These are phyloP conservation scores for Unio pictorum DNA, from an alignment of 2,888 invertebrate species.

Conservation along the genomic window DNA sequence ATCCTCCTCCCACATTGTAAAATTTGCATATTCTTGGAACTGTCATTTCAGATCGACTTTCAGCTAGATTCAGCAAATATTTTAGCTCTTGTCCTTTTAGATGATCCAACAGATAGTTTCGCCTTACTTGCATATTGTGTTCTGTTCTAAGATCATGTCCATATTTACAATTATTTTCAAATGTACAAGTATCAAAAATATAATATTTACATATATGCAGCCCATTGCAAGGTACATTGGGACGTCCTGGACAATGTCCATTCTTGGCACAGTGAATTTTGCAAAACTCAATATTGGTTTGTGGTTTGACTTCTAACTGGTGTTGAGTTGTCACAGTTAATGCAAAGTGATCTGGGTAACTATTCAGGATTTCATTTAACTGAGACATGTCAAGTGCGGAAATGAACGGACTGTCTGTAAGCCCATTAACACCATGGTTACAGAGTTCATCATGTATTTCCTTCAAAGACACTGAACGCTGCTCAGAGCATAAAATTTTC, in stretches of 20 bases:
- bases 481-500: too few species aligned
- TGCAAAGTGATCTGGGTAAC: too few species aligned
- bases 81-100: slow-evolving; percentile 1
- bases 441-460: too few species aligned
- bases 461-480: too few species aligned
- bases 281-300: slow-evolving; percentile 12
- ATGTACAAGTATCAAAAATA: slow-evolving; percentile 1
- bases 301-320: slow-evolving; percentile 15
- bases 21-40: slow-evolving; percentile 2
- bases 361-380: too few species aligned
- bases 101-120: slow-evolving; percentile 1
- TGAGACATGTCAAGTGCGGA: too few species aligned
- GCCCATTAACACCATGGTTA: too few species aligned
- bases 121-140: not conserved
- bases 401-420: too few species aligned
- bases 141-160: slow-evolving; percentile 5
- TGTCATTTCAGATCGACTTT: not conserved
- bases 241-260: not conserved
- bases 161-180: not conserved
- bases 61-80: not conserved
- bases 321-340: not conserved
- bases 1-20: slow-evolving; percentile 4
- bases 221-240: slow-evolving; percentile 9
- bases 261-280: not conserved
- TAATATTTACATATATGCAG: slow-evolving; percentile 8